Evolutionary conservation across 2,113 vertebrate species (phyloP), one percentile per base, ranked within the genome.

Genomic region (Acinonyx jubatus): DNA sequence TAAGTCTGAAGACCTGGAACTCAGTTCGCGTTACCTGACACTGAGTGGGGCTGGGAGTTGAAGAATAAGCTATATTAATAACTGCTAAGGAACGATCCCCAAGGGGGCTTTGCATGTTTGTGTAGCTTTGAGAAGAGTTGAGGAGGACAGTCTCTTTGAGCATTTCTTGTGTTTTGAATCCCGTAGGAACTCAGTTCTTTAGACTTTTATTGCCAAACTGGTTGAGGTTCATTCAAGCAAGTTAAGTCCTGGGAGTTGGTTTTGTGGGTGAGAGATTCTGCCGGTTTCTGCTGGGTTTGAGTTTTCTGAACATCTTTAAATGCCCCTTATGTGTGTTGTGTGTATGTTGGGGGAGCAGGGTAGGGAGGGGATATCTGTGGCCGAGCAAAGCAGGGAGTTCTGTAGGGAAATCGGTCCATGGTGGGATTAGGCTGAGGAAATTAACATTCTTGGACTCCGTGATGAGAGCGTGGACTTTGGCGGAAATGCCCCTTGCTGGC

Each of bases 101-200:
- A 4, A 6, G 25, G 9, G 66, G 57, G 9, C 45, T 21, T 29
- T 29, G 57, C 16, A 1, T 36, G 15, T 31, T 76, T 73, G 29
- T 52, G 52, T 7, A 4, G 86, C 29, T 65, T 50, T 3, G 0
- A 57, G 80, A 69, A 74, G 81, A 45, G 25, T 71, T 50, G 48
- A 50, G 68, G 33, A 15, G 52, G 52, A n/a, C 4, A 25, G 4
- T 41, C 33, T 92, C 31, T 48, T 52, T 55, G 81, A 80, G 4
- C 33, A 38, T 25, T 12, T 87, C 41, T 74, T 84, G 71, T 36
- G 69, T 33, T 90, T 74, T 83, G 95, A 91, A 88, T 96, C 84
- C 23, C 1, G 7, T 2, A 41, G 71, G 38, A 76, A 23, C 3
- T 36, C 23, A n/a, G 69, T 78, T 73, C 19, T 76, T 66, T 7